Evolutionary conservation across 2,888 invertebrate genomes (phyloP).

Genomic region (Drosophila silvestris): DNA sequence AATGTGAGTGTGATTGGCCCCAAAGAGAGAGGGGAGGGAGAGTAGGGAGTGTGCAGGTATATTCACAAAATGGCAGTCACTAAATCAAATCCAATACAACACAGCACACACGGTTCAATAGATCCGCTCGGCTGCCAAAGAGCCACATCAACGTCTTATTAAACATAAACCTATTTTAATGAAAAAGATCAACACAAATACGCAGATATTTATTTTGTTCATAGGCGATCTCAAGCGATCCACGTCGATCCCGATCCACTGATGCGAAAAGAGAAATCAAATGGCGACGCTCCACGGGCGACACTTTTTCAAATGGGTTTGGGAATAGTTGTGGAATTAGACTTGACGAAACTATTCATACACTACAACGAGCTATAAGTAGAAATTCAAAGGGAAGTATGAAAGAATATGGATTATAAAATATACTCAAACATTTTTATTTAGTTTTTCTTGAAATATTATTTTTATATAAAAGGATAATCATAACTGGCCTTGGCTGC

Average conservation of each 20-base stretch:
- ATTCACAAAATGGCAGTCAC: slow-evolving; percentile 75
- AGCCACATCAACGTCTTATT: slow-evolving; percentile 67
- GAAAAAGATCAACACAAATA: slow-evolving; percentile 64
- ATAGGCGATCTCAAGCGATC: slow-evolving; percentile 28
- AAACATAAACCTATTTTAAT: slow-evolving; percentile 73
- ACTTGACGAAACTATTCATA: slow-evolving; percentile 4
- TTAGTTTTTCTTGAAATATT: background rate
- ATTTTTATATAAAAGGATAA: background rate
- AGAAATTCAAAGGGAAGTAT: background rate
- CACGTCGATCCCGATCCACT: slow-evolving; percentile 39
- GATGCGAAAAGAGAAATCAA: slow-evolving; percentile 64
- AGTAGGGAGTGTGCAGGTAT: slow-evolving; percentile 29
- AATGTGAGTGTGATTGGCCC: slow-evolving; percentile 50
- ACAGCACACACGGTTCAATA: slow-evolving; percentile 50
- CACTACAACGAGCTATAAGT: background rate
- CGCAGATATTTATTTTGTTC: slow-evolving; percentile 38
- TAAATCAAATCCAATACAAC: slow-evolving; percentile 64
- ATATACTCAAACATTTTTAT: background rate
- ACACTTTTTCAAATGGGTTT: slow-evolving; percentile 43
- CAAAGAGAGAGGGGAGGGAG: background rate
- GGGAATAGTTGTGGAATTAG: slow-evolving; percentile 8
- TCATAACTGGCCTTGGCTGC: background rate
- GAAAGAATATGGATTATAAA: background rate
- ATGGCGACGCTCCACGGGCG: slow-evolving; percentile 43
- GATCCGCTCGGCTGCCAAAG: slow-evolving; percentile 19